Evolutionary conservation across 2,113 vertebrate species (phyloP).

Genomic region (Xiphophorus hellerii): DNA sequence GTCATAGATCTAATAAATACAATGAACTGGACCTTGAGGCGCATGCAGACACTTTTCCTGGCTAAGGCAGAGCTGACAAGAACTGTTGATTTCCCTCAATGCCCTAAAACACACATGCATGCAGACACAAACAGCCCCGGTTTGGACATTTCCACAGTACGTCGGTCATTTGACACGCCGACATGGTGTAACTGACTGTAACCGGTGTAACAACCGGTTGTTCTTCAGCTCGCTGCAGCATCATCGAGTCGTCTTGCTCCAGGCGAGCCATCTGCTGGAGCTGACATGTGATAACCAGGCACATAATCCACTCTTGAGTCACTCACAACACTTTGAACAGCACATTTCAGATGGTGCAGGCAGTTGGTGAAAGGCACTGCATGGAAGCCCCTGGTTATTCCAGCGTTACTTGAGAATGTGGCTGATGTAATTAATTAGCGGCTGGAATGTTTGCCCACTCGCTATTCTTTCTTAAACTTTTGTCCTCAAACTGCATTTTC

Average conservation of each 20-base stretch:
- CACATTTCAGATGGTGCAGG: conserved; percentile 20
- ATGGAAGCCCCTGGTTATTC: background rate
- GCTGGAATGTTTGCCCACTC: background rate
- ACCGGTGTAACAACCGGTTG: conserved; percentile 43
- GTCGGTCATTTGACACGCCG: conserved; percentile 15
- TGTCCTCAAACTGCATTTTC: background rate
- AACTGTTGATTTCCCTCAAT: conserved; percentile 36
- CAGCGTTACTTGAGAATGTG: background rate
- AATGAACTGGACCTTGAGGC: conserved; percentile 45
- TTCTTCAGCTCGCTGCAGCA: conserved; percentile 33
- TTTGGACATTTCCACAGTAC: background rate
- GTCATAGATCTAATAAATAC: conserved; percentile 63
- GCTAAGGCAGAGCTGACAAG: conserved; percentile 26
- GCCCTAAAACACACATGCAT: conserved; percentile 13
- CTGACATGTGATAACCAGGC: conserved; percentile 53
- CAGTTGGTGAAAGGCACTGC: conserved; percentile 19
- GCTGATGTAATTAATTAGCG: background rate
- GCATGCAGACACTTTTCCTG: conserved; percentile 33
- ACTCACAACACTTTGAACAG: conserved; percentile 3
- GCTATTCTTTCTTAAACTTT: background rate
- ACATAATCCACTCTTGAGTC: conserved; percentile 38
- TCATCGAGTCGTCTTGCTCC: conserved; percentile 46
- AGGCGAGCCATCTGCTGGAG: conserved; percentile 62
- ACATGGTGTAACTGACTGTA: conserved; percentile 44
- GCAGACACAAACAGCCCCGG: conserved; percentile 9